Evolutionary conservation across 2,797 vertebrate species (phyloP).

Genomic region (Psittacula echo): DNA sequence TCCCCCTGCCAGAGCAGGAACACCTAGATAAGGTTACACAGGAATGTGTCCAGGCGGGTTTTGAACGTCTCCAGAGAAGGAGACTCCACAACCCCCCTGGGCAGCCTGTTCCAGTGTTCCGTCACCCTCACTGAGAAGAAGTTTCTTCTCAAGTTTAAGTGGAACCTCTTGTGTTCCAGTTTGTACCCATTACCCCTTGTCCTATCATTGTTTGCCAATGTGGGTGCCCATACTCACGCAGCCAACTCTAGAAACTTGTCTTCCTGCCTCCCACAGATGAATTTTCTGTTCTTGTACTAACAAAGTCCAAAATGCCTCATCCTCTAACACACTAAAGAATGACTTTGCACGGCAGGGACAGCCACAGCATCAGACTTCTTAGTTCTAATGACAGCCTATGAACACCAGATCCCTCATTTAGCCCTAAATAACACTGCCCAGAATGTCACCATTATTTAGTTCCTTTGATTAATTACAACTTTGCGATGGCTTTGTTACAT

Average conservation of each 20-base stretch:
- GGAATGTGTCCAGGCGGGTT: too few species aligned
- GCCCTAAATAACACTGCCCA: slow-evolving; percentile 37
- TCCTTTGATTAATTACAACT: slow-evolving; percentile 53
- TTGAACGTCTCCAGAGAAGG: too few species aligned
- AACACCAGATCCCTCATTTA: slow-evolving; percentile 44
- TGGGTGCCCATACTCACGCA: neutral
- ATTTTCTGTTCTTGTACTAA: neutral
- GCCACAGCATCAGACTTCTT: slow-evolving; percentile 3
- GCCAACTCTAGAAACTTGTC: neutral
- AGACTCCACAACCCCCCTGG: too few species aligned
- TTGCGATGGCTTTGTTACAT: slow-evolving; percentile 8
- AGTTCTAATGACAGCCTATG: slow-evolving; percentile 33
- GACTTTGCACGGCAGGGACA: neutral
- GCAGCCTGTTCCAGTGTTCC: too few species aligned
- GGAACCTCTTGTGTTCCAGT: too few species aligned
- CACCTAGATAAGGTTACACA: too few species aligned
- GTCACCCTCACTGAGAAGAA: too few species aligned
- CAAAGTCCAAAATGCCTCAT: neutral
- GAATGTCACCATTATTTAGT: slow-evolving; percentile 44
- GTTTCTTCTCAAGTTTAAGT: too few species aligned
- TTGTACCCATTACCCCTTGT: too few species aligned
- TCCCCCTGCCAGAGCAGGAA: too few species aligned
- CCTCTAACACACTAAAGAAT: neutral
- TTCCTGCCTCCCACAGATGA: neutral
- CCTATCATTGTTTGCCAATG: too few species aligned